Base-by-base conservation (phyloP, 92 coral and sea anemone genomes). In the Ricordea florida region DNA sequence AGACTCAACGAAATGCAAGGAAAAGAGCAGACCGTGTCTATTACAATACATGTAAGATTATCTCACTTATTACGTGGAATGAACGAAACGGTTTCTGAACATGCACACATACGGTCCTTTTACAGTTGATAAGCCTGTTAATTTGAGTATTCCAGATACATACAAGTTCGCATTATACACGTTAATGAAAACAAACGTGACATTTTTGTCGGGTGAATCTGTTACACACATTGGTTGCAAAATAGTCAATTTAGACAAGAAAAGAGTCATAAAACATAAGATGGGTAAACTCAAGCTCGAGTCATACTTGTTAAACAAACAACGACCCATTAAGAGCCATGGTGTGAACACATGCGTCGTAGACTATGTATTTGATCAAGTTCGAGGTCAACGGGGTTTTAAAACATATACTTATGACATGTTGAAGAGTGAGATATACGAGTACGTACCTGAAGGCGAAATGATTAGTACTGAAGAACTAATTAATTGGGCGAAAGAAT, bases 311-410 rank as follows among this genome's bases (percentile, higher is more conserved):
- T 29, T 81, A 8, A 29, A 23, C 43, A 62, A 72, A 15, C 74
- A 72, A 36, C 23, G 66, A 24, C 57, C 51, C 2, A 57, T 74
- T 2, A 74, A 55, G 35, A 8, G 21, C 1, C 56, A 72, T 37
- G 74, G 81, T 21, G 14, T 13, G 5, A 52, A 73, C n/a, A 42
- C 88, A 0, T 82, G 88, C 25, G 88, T 72, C 0, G 4, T 65
- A 0, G 81, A 81, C 18, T 73, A 62, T 36, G 47, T 81, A 0
- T 76, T 83, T 76, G 78, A 75, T 37, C 83, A 83, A 15, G 83
- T 76, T 0, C 57, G 32, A 25, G 79, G 79, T 0, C 30, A 31
- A 36, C 6, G 35, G 8, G 84, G 89, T 1, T 83, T 83, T 43
- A 83, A 74, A 35, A 69, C 69, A 27, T 84, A 84, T 57, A 52